Evolutionary conservation across 2,113 vertebrate genomes (phyloP).

Genomic region (Cygnus buccinator): DNA sequence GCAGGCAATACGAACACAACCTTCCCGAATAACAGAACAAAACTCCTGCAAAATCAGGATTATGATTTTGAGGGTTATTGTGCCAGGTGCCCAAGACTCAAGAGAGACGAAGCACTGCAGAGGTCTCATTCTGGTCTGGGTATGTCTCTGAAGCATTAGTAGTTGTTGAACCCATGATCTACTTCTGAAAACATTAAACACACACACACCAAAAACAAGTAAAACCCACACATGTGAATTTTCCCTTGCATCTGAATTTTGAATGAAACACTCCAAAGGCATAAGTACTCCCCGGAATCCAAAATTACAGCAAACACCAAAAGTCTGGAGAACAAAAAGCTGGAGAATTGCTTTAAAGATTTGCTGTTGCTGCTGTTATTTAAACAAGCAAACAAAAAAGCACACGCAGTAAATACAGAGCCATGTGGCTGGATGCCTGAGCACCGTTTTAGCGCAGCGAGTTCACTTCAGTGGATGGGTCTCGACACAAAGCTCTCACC

Average conservation of each 20-base stretch:
- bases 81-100: background rate
- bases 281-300: background rate
- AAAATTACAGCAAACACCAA: background rate
- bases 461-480: background rate
- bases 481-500: background rate
- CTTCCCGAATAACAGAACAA: background rate
- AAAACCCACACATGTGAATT: background rate
- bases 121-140: background rate
- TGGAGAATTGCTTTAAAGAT: background rate
- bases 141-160: background rate
- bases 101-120: background rate
- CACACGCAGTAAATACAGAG: background rate
- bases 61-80: background rate
- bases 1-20: background rate
- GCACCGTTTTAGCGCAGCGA: background rate
- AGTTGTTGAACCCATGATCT: background rate
- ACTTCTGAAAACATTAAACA: background rate
- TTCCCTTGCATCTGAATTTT: background rate
- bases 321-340: background rate
- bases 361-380: background rate
- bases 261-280: background rate
- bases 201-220: background rate
- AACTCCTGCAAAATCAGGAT: background rate
- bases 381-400: background rate
- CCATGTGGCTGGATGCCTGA: background rate